Percentiles rank a stretch among this genome's conserved stretches.
Evolutionary conservation across 1,140 invertebrate genomes (phyloP).

Genomic region (Trinorchestia longiramus): DNA sequence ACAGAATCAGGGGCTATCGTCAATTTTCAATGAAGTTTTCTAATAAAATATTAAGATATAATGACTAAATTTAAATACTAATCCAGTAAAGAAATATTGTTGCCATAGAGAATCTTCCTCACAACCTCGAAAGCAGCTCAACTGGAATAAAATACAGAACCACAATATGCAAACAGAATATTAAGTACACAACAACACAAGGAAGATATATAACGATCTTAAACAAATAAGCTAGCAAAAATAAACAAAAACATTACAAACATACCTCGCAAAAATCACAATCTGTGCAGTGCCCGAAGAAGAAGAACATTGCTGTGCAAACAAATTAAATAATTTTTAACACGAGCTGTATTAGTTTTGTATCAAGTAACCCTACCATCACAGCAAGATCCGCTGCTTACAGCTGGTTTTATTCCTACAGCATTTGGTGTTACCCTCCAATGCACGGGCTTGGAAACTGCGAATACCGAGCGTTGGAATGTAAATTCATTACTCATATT

Average conservation of each 20-base stretch:
- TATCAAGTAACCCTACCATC: too few relatives aligned
- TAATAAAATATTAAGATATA: too few relatives aligned
- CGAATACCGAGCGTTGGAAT: not conserved
- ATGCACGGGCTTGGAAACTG: not conserved
- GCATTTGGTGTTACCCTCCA: not conserved
- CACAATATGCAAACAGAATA: not conserved
- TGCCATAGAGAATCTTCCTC: not conserved
- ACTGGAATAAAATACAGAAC: not conserved
- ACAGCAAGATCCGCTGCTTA: not conserved
- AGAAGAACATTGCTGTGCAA: not conserved
- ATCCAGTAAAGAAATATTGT: too few relatives aligned
- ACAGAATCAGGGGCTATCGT: too few relatives aligned
- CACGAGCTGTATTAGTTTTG: too few relatives aligned
- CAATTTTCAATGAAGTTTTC: too few relatives aligned
- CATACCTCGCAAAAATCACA: not conserved
- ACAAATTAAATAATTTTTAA: not conserved
- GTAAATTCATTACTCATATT: not conserved
- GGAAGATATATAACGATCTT: not conserved
- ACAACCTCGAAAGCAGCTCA: not conserved
- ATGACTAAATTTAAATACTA: too few relatives aligned
- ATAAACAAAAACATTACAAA: not conserved
- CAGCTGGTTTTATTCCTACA: not conserved
- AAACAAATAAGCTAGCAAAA: not conserved
- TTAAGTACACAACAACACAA: not conserved
- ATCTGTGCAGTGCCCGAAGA: not conserved